Evolutionary conservation across 2,113 vertebrate species (phyloP), one percentile per base, ranked within the genome.

Genomic region (Oostethus manadensis): DNA sequence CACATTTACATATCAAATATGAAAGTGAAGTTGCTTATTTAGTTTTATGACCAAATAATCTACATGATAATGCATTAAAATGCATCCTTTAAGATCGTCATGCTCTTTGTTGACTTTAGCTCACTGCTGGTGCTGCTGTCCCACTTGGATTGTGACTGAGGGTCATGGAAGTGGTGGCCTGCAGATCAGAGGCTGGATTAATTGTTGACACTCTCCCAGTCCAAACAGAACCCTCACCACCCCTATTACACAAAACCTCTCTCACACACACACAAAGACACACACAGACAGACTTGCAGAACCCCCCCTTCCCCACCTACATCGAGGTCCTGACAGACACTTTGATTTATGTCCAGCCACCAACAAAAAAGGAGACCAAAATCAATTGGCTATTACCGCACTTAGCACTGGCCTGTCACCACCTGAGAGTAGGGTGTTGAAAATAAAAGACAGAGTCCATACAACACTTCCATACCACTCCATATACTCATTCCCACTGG

Each of bases 341-440:
- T 82, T 88, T 98, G 95, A 97, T 98, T 96, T 95, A 97, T 95
- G 92, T 93, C 91, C 89, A 82, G 90, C 92, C 91, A 90, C 92
- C 90, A 92, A 92, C 92, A 92, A 94, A 93, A 91, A 93, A 93
- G 92, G 86, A 89, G 93, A 93, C 92, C 93, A 92, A 93, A 93
- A 94, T 94, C 94, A 94, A 94, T 95, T 92, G 93, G 92, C 93
- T 96, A 92, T 94, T 94, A 94, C 92, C 89, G 89, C 93, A 94
- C 93, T 97, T 95, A 94, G 93, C 91, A 82, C 87, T 80, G 88
- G 88, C 89, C 91, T 94, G 93, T 94, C 94, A 96, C 92, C 92
- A 91, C 93, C 91, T 85, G 88, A 84, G 89, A 91, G 88, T 88
- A 56, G 87, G 88, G 90, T 90, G 92, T 91, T 91, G 92, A 88